These are phyloP conservation scores for Epinotia ramella DNA, from an alignment of 2,888 invertebrate species.

Conservation along the genomic window DNA sequence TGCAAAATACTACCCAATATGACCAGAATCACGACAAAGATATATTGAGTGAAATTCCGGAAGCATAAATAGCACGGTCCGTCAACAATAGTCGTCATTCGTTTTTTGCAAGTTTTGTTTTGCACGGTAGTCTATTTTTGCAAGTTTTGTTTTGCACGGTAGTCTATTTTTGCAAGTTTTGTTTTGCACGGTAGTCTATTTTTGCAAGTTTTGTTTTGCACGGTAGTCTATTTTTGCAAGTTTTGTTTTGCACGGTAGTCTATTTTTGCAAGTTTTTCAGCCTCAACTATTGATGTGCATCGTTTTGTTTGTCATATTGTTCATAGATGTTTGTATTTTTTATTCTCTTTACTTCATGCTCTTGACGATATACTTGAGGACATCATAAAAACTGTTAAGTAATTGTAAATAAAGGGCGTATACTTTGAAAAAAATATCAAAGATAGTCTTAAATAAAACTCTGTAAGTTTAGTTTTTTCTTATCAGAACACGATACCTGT, in stretches of 20 bases:
- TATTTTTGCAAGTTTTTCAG: background rate
- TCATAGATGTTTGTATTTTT: background rate
- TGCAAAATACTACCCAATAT: no score
- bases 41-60: background rate
- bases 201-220: background rate
- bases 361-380: no score
- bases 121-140: conserved; percentile 2
- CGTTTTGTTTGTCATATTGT: background rate
- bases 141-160: background rate
- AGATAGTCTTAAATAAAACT: no score
- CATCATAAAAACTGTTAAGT: no score
- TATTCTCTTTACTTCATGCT: no score
- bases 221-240: background rate
- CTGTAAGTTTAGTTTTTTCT: no score
- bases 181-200: background rate
- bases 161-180: background rate
- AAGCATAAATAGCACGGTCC: conserved; percentile 25
- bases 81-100: background rate
- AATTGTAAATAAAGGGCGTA: no score
- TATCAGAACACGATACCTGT: no score
- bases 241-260: background rate
- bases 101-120: background rate
- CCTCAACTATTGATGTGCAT: background rate
- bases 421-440: no score
- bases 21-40: background rate